These are phyloP conservation scores for Thunnus thynnus DNA, from an alignment of 2,113 vertebrate genomes.

Conservation along the genomic window DNA sequence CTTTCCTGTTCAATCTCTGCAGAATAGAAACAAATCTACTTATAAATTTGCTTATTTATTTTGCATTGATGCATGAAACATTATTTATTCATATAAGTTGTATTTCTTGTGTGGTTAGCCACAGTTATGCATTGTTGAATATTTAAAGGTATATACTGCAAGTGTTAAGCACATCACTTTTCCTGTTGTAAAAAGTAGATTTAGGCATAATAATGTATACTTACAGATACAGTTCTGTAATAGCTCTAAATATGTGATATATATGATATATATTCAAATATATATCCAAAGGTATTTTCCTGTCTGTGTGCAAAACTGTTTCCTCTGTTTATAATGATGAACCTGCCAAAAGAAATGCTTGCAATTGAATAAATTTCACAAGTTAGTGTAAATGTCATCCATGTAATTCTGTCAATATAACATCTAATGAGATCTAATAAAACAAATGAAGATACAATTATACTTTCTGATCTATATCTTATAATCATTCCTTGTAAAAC, in stretches of 20 bases:
- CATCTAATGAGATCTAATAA: slow-evolving; percentile 38
- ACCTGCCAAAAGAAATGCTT: slow-evolving; percentile 15
- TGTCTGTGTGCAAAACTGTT: neutral
- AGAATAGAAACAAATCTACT: too few species aligned
- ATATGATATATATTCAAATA: too few species aligned
- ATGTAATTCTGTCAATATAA: slow-evolving; percentile 29
- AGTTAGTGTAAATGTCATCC: neutral
- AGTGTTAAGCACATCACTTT: neutral
- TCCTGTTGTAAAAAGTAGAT: slow-evolving; percentile 10
- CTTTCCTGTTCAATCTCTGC: neutral
- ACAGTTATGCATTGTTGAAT: neutral
- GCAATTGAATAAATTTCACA: neutral
- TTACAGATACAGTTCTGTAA: slow-evolving; percentile 6
- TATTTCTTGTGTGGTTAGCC: slow-evolving; percentile 8
- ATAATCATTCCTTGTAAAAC: neutral
- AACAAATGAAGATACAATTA: slow-evolving; percentile 7
- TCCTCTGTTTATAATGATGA: neutral
- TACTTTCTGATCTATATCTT: neutral
- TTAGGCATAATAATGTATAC: neutral
- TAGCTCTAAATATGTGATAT: slow-evolving; percentile 15
- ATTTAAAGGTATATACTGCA: neutral
- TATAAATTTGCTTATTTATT: too few species aligned
- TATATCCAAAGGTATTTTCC: neutral
- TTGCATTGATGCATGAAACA: slow-evolving; percentile 1
- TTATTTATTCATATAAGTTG: slow-evolving; percentile 2